Evolutionary conservation across 2,888 invertebrate species (phyloP).

Genomic region (Ornithoptera priamus): DNA sequence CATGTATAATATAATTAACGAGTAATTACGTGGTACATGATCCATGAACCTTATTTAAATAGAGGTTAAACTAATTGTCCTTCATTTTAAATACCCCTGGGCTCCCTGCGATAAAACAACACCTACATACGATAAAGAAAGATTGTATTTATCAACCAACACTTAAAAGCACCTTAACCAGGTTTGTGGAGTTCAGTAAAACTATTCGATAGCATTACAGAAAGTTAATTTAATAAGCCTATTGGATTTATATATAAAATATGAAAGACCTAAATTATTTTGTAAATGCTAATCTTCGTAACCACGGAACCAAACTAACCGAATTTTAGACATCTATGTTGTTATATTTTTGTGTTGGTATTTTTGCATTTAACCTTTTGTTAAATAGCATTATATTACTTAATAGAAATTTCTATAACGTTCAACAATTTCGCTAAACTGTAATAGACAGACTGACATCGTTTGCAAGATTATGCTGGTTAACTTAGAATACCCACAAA

Average conservation of each 20-base stretch:
- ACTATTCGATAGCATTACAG: no score
- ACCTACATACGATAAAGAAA: constrained; percentile 39
- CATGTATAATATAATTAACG: constrained; percentile 27
- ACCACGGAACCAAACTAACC: no score
- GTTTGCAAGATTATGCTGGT: neutral
- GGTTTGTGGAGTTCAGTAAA: no score
- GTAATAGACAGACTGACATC: neutral
- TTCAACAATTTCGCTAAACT: no score
- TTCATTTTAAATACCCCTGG: constrained; percentile 45
- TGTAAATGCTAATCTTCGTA: no score
- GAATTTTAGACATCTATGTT: no score
- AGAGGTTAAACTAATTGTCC: constrained; percentile 75
- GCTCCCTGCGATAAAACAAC: constrained; percentile 38
- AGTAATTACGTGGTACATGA: constrained; percentile 26
- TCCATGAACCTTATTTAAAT: constrained; percentile 46
- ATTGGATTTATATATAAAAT: no score
- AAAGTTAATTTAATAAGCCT: no score
- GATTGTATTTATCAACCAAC: neutral
- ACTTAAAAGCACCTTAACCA: neutral
- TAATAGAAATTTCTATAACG: neutral
- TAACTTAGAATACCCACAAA: neutral
- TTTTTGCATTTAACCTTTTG: no score
- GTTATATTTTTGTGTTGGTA: no score
- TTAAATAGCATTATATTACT: no score
- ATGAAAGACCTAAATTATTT: no score